phyloP scores from a whole-genome alignment of 2,797 vertebrate species.

The Bradypodion ventrale region DNA sequence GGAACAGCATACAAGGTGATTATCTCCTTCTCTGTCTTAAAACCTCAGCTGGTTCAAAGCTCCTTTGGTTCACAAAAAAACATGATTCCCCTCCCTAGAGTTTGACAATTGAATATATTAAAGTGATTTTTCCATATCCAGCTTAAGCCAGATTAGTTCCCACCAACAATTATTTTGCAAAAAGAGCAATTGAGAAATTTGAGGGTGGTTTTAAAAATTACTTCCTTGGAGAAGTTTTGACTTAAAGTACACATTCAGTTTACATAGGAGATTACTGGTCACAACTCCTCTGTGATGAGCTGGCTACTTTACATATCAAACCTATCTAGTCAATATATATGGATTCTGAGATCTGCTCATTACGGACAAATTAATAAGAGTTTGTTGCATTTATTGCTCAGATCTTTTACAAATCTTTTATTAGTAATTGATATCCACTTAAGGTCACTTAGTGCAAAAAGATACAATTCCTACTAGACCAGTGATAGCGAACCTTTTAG shows the following conservation, averaged over 20 bases:
- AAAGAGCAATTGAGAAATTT: not conserved
- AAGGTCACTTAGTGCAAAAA: not conserved
- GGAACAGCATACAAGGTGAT: not conserved
- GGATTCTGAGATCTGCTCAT: not conserved
- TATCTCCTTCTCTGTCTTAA: not conserved
- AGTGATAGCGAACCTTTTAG: too few relatives aligned
- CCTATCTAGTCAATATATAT: conserved; percentile 8
- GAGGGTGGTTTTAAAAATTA: not conserved
- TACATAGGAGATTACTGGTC: not conserved
- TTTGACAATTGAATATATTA: not conserved
- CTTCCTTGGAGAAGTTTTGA: not conserved
- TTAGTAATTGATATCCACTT: not conserved
- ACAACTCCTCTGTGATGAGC: not conserved
- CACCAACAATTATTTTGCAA: not conserved
- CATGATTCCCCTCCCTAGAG: not conserved
- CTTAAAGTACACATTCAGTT: not conserved
- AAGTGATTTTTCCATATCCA: too few relatives aligned
- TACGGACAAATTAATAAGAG: conserved; percentile 4
- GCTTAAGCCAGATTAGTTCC: not conserved
- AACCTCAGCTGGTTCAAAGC: not conserved
- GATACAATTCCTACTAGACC: not conserved
- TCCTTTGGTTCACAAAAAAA: too few relatives aligned
- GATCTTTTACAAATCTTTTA: conserved; percentile 21
- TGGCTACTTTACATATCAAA: conserved; percentile 11
- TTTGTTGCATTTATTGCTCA: conserved; percentile 24